phyloP scores from a whole-genome alignment of 2,797 vertebrate genomes.

The Characodon lateralis region DNA sequence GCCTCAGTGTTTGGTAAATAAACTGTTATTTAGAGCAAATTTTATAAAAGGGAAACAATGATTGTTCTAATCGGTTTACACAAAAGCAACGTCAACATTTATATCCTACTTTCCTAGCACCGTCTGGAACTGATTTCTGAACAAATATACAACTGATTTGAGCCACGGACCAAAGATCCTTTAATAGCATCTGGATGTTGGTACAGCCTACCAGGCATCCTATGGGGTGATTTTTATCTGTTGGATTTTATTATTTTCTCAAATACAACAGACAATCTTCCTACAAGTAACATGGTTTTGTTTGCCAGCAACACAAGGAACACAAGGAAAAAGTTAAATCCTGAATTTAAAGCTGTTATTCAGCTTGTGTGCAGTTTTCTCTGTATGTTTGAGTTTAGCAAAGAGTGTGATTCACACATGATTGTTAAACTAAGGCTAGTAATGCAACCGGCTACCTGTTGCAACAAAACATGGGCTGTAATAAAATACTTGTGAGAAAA shows the following conservation, averaged over 20 bases:
- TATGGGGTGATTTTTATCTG: not conserved
- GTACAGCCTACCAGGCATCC: not conserved
- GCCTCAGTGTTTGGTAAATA: constrained; percentile 36
- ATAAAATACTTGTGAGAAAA: not conserved
- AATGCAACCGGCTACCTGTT: not conserved
- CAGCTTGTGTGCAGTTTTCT: not conserved
- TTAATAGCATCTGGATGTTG: not conserved
- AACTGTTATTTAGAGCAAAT: constrained; percentile 39
- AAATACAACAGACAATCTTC: not conserved
- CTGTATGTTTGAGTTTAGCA: not conserved
- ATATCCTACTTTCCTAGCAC: constrained; percentile 5
- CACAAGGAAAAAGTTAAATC: not conserved
- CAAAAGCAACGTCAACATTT: constrained; percentile 3
- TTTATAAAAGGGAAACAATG: constrained; percentile 6
- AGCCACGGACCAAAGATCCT: not conserved
- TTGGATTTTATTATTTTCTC: not conserved
- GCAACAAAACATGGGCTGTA: not conserved
- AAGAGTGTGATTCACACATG: not conserved
- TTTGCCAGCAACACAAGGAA: not conserved
- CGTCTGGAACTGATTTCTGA: not conserved
- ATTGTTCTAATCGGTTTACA: not conserved
- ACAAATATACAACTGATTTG: constrained; percentile 9
- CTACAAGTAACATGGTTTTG: not conserved
- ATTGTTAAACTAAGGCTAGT: not conserved
- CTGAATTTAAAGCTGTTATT: not conserved